Evolutionary conservation across 2,888 invertebrate genomes (phyloP).

Genomic region (Sceliomorpha sp.): DNA sequence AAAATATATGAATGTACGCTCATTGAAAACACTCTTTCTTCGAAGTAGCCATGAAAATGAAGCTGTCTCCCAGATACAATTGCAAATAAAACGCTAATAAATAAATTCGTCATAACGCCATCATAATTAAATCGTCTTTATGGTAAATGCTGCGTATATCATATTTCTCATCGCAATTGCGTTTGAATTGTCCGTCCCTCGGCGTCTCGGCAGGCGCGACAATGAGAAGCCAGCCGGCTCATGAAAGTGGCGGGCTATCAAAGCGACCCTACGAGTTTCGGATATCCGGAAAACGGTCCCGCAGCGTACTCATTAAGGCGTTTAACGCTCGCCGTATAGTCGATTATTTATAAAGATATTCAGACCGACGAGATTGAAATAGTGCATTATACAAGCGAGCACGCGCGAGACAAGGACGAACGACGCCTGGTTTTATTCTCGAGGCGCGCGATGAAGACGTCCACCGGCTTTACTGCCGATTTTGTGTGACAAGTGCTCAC

Average conservation of each 20-base stretch:
- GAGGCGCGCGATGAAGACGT: conserved; percentile 70
- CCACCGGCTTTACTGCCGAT: conserved; percentile 70
- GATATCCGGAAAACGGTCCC: conserved; percentile 60
- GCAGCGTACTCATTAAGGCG: conserved; percentile 72
- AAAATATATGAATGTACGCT: too few relatives aligned
- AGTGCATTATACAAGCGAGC: conserved; percentile 7
- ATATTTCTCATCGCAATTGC: neutral
- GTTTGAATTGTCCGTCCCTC: too few relatives aligned
- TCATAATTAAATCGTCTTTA: conserved; percentile 1
- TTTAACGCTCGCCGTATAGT: conserved; percentile 73
- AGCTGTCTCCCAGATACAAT: too few relatives aligned
- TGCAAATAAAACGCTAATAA: too few relatives aligned
- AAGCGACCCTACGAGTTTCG: conserved; percentile 50
- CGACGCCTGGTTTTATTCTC: conserved; percentile 26
- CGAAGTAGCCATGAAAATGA: too few relatives aligned
- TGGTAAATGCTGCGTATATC: neutral
- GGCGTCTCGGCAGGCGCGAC: neutral
- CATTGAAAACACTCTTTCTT: too few relatives aligned
- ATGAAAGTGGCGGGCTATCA: conserved; percentile 9
- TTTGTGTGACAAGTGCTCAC: conserved; percentile 60
- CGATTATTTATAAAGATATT: conserved; percentile 76
- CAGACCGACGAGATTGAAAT: conserved; percentile 57
- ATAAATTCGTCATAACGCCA: too few relatives aligned
- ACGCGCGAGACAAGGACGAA: conserved; percentile 9
- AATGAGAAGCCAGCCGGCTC: neutral